A percentile compares a stretch with the other conserved stretches of the same genome.
phyloP scores from a whole-genome alignment of 1,140 invertebrate genomes.

The Pomacea maculata region DNA sequence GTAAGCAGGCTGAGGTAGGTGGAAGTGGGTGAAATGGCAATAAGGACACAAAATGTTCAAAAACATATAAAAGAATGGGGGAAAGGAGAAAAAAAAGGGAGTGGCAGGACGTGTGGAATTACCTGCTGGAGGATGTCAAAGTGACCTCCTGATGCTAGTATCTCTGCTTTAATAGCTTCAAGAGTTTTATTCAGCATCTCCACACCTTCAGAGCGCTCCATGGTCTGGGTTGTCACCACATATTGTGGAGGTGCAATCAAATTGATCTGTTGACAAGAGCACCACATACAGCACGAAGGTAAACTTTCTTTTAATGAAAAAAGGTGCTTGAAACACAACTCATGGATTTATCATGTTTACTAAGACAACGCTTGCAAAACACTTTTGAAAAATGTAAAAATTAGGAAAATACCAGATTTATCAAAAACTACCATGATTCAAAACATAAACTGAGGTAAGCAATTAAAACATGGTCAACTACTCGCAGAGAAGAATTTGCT shows the following conservation, averaged over 20 bases:
- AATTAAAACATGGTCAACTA: too few species aligned
- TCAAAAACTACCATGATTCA: too few species aligned
- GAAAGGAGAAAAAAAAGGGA: conserved; percentile 27
- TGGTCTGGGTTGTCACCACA: conserved; percentile 97
- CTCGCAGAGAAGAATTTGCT: too few species aligned
- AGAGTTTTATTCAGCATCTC: conserved; percentile 89
- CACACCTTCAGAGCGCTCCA: conserved; percentile 93
- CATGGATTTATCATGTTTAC: too few species aligned
- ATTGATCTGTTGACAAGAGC: conserved; percentile 79
- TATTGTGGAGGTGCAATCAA: conserved; percentile 98
- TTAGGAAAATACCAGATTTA: too few species aligned
- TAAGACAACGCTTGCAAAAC: too few species aligned
- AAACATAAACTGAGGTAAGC: too few species aligned
- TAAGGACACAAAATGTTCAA: not conserved
- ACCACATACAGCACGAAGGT: too few species aligned
- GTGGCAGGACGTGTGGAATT: conserved; percentile 61
- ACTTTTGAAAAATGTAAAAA: too few species aligned
- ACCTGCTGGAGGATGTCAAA: conserved; percentile 96
- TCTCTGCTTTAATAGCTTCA: conserved; percentile 85
- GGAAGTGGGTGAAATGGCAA: not conserved
- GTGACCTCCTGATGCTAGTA: conserved; percentile 85
- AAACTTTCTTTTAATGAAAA: too few species aligned
- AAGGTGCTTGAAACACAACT: too few species aligned
- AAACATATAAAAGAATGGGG: not conserved
- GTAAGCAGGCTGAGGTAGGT: not conserved